Percentiles rank a stretch among this genome's conserved stretches.
phyloP scores from a whole-genome alignment of 2,113 vertebrate species.

The Alethe diademata region DNA sequence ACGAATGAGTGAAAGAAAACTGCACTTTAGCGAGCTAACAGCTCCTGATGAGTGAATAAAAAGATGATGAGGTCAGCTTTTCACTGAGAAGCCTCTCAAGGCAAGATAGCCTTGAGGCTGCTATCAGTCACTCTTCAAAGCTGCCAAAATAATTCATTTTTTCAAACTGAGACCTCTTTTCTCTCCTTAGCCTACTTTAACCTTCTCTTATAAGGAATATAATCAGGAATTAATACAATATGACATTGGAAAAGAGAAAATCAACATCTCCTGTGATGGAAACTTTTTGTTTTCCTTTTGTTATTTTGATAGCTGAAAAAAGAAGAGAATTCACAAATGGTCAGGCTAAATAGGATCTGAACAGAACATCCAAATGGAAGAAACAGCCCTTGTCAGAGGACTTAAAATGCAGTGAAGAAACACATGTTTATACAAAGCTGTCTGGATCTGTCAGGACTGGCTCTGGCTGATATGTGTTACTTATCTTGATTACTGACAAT shows the following conservation, averaged over 20 bases:
- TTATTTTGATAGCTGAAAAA: not conserved
- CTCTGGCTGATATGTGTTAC: not conserved
- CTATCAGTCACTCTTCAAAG: not conserved
- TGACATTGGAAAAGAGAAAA: not conserved
- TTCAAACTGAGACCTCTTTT: constrained; percentile 13
- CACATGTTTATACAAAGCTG: not conserved
- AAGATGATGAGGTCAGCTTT: not conserved
- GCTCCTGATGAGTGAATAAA: not conserved
- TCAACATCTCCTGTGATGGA: not conserved
- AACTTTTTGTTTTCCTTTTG: not conserved
- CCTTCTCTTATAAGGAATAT: not conserved
- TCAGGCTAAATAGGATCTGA: not conserved
- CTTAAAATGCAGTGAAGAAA: not conserved
- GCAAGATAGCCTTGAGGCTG: not conserved
- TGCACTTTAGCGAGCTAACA: not conserved
- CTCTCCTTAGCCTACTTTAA: constrained; percentile 14
- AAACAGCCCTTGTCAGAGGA: not conserved
- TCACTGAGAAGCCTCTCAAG: not conserved
- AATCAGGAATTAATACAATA: not conserved
- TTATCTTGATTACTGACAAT: not conserved
- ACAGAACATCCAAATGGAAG: not conserved
- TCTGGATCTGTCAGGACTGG: not conserved
- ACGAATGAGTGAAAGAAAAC: not conserved
- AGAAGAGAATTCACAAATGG: not conserved
- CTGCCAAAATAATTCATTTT: not conserved